These are phyloP conservation scores for Sylvietta virens DNA, from an alignment of 2,113 vertebrate species.

Conservation along the genomic window DNA sequence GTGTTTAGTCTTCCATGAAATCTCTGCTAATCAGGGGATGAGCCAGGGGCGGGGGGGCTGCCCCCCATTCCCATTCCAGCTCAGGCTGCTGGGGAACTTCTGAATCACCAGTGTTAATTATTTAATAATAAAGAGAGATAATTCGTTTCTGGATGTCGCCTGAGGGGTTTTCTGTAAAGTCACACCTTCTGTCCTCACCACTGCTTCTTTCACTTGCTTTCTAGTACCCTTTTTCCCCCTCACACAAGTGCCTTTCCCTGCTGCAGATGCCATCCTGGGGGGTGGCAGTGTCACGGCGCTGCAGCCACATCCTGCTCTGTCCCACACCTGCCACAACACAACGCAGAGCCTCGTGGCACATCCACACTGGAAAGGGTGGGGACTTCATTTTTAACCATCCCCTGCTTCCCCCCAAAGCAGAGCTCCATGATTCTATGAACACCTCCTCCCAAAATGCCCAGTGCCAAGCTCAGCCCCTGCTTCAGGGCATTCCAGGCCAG, in stretches of 20 bases:
- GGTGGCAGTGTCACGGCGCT: too few species aligned
- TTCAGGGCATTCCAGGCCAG: background rate
- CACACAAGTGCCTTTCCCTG: background rate
- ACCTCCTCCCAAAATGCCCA: fast-evolving
- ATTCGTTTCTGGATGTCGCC: background rate
- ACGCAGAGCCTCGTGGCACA: background rate
- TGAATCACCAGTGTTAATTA: background rate
- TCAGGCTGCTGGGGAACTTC: background rate
- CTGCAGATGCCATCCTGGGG: too few species aligned
- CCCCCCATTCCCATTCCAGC: background rate
- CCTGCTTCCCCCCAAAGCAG: background rate
- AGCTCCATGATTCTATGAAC: background rate
- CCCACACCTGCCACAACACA: background rate
- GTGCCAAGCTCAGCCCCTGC: background rate
- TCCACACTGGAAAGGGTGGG: background rate
- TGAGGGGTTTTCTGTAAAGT: background rate
- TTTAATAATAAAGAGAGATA: conserved; percentile 4
- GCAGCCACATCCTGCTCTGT: background rate
- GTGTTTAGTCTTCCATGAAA: background rate
- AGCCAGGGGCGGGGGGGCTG: background rate
- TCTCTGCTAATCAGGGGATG: background rate
- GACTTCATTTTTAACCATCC: fast-evolving
- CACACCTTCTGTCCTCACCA: background rate
- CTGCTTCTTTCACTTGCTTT: background rate
- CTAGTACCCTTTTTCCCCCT: background rate